Conservation (phyloP, 2,113 vertebrate genomes). For the Anas platyrhynchos region DNA sequence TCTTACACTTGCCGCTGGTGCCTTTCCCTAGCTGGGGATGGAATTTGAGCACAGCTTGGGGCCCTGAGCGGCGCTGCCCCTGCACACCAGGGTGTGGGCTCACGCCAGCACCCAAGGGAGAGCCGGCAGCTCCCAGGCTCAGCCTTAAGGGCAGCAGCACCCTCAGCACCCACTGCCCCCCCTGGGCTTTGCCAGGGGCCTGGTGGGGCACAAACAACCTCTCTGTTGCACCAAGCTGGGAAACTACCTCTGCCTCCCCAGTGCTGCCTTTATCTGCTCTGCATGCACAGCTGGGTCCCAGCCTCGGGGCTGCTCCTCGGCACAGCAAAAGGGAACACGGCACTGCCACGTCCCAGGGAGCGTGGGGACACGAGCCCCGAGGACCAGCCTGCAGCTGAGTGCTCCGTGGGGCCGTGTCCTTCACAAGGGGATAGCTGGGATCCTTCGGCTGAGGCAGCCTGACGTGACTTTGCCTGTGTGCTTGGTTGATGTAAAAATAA, state of each 20-base stretch:
- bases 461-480: neutral
- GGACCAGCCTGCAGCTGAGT: neutral
- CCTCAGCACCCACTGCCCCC: neutral
- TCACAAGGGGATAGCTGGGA: neutral
- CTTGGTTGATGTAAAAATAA: slow-evolving; percentile 24
- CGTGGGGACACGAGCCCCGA: accelerated
- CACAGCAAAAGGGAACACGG: accelerated
- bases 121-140: neutral
- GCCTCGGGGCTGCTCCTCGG: neutral
- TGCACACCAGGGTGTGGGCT: accelerated
- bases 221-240: neutral
- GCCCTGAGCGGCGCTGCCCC: neutral
- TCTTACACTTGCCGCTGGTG: neutral
- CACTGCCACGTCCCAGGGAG: accelerated
- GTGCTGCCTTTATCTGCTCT: neutral
- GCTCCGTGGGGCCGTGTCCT: neutral
- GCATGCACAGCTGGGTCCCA: accelerated
- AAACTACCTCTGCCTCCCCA: neutral
- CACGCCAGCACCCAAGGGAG: neutral
- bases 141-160: neutral
- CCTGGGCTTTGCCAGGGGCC: neutral
- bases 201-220: neutral
- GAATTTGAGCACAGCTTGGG: neutral
- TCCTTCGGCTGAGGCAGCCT: accelerated
- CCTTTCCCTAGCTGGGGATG: neutral